Evolutionary conservation across 2,888 invertebrate genomes (phyloP).

Genomic region (Aporophyla lueneburgensis): DNA sequence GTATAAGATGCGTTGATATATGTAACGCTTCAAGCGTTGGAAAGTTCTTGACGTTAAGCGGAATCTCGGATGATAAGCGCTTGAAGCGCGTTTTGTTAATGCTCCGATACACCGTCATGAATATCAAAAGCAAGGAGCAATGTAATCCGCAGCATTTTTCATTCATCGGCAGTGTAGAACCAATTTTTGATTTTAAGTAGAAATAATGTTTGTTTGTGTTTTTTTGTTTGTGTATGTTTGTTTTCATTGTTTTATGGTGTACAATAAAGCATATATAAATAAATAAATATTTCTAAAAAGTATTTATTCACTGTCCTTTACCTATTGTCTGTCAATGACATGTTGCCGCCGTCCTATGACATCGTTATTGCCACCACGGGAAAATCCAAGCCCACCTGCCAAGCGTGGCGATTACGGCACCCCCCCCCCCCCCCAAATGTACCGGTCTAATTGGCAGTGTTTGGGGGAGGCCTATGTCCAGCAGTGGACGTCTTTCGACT

Average conservation of each 20-base stretch:
- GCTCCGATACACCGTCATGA: neutral
- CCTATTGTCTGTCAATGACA: neutral
- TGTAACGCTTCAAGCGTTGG: constrained; percentile 25
- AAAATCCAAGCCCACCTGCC: no score
- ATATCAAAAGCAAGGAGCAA: neutral
- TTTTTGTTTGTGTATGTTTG: no score
- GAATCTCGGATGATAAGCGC: constrained; percentile 18
- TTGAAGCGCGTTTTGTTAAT: constrained; percentile 19
- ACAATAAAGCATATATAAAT: no score
- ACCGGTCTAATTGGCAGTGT: no score
- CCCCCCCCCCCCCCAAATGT: no score
- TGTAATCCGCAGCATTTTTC: neutral
- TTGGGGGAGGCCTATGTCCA: no score
- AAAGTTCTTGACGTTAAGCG: constrained; percentile 21
- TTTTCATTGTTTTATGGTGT: no score
- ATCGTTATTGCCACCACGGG: neutral
- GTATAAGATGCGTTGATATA: constrained; percentile 13
- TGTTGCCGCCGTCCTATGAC: no score
- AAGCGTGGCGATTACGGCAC: no score
- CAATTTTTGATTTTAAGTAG: neutral
- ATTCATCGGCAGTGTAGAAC: neutral
- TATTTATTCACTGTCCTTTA: neutral
- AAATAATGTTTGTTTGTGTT: no score
- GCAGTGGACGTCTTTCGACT: no score
- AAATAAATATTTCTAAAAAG: neutral